Evolutionary conservation across 2,888 invertebrate genomes (phyloP).

Genomic region (Balanococcus diminutus): DNA sequence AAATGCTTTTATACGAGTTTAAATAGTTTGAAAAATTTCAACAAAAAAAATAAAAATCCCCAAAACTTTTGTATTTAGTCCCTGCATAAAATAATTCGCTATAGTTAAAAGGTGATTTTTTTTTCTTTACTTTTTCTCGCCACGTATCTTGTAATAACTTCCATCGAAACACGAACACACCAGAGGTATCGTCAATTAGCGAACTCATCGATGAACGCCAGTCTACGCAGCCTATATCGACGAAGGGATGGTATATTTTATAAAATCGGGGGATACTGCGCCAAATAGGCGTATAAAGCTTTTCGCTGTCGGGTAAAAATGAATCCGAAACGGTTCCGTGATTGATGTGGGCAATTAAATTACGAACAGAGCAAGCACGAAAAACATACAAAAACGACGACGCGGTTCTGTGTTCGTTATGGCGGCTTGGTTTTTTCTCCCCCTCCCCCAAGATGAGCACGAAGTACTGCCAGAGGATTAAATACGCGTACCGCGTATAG

Average conservation of each 20-base stretch:
- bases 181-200: neutral
- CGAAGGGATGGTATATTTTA: neutral
- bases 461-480: neutral
- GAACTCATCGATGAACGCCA: neutral
- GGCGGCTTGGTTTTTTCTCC: neutral
- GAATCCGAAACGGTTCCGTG: constrained; percentile 29
- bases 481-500: neutral
- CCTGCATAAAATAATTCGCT: too few relatives aligned
- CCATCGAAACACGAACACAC: neutral
- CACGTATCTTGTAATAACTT: too few relatives aligned
- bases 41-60: too few relatives aligned
- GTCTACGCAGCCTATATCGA: too few relatives aligned
- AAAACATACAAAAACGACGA: neutral
- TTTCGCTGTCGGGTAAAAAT: constrained; percentile 43
- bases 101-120: too few relatives aligned
- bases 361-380: neutral
- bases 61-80: too few relatives aligned
- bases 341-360: constrained; percentile 49
- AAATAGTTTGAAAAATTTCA: too few relatives aligned
- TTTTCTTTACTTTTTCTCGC: too few relatives aligned
- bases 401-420: neutral
- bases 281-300: constrained; percentile 26
- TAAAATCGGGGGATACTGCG: neutral
- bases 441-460: neutral
- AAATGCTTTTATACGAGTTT: neutral